A percentile compares a stretch with the other conserved stretches of the same genome.
Conservation (phyloP, 2,888 invertebrate genomes). For the Drosophila quinaria region DNA sequence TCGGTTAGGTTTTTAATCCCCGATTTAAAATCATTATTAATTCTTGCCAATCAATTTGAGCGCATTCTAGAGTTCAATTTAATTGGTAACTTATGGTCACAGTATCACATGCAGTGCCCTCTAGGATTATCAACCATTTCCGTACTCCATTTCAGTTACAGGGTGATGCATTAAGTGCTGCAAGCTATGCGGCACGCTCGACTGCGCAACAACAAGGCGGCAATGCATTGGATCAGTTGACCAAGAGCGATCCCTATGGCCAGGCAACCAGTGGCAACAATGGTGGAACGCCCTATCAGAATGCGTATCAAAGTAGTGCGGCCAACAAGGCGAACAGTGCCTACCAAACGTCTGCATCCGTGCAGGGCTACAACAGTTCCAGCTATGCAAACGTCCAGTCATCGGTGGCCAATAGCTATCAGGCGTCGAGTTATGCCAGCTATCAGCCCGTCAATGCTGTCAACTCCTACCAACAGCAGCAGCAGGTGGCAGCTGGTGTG, state of each 20-base stretch:
- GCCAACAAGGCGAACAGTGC: slow-evolving; percentile 81
- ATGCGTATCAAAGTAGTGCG: slow-evolving; percentile 83
- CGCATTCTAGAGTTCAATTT: no score
- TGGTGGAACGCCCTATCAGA: slow-evolving; percentile 79
- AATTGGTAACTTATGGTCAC: background rate
- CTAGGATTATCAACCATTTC: background rate
- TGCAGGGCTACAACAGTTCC: slow-evolving; percentile 84
- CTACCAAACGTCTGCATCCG: slow-evolving; percentile 83
- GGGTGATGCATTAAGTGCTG: slow-evolving; percentile 82
- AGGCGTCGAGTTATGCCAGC: slow-evolving; percentile 84
- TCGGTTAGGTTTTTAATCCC: no score
- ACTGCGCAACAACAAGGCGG: slow-evolving; percentile 75
- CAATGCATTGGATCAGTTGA: slow-evolving; percentile 84
- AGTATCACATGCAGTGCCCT: background rate
- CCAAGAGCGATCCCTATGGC: slow-evolving; percentile 85
- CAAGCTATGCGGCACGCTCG: slow-evolving; percentile 81
- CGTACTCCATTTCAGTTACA: slow-evolving; percentile 55
- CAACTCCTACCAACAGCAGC: slow-evolving; percentile 85
- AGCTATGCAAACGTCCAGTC: slow-evolving; percentile 85
- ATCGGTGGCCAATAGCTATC: slow-evolving; percentile 84
- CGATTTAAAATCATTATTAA: background rate
- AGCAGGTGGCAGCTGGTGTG: slow-evolving; percentile 66
- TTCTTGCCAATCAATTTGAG: no score
- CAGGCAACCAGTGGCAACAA: slow-evolving; percentile 80
- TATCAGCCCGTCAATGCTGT: slow-evolving; percentile 85